phyloP scores from a whole-genome alignment of 2,113 vertebrate genomes.

The Plecotus auritus region DNA sequence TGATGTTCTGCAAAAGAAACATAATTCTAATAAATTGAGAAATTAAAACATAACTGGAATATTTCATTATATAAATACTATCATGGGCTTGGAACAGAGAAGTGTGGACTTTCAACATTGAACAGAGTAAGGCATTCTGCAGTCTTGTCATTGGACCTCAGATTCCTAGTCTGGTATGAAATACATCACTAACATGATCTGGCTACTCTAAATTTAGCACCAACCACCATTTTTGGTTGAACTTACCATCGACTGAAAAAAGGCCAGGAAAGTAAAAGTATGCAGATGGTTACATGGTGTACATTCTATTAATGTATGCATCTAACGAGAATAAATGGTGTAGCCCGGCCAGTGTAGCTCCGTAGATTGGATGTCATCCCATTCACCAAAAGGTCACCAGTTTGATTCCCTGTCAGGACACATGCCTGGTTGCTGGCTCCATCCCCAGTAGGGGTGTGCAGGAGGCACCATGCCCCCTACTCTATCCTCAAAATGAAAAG shows the following conservation, averaged over 20 bases:
- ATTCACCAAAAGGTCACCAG: too few species aligned
- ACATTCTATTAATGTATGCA: neutral
- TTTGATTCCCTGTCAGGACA: too few species aligned
- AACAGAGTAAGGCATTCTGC: neutral
- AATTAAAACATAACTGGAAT: neutral
- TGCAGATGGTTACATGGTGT: neutral
- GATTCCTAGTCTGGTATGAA: neutral
- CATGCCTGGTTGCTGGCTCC: too few species aligned
- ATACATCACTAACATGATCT: neutral
- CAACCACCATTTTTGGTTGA: neutral
- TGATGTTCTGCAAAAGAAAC: neutral
- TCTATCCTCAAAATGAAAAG: constrained; percentile 38
- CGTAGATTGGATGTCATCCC: too few species aligned
- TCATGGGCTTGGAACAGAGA: neutral
- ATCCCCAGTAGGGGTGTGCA: too few species aligned
- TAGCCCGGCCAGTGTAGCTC: too few species aligned
- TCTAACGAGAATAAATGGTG: neutral
- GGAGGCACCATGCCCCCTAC: too few species aligned
- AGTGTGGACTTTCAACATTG: neutral
- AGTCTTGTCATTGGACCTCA: neutral
- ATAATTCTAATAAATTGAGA: constrained; percentile 4
- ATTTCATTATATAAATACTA: neutral
- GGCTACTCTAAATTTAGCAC: neutral
- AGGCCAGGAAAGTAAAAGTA: neutral
- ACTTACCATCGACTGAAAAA: neutral